These are phyloP conservation scores for Heliangelus exortis DNA, from an alignment of 2,797 vertebrate genomes.

Conservation along the genomic window DNA sequence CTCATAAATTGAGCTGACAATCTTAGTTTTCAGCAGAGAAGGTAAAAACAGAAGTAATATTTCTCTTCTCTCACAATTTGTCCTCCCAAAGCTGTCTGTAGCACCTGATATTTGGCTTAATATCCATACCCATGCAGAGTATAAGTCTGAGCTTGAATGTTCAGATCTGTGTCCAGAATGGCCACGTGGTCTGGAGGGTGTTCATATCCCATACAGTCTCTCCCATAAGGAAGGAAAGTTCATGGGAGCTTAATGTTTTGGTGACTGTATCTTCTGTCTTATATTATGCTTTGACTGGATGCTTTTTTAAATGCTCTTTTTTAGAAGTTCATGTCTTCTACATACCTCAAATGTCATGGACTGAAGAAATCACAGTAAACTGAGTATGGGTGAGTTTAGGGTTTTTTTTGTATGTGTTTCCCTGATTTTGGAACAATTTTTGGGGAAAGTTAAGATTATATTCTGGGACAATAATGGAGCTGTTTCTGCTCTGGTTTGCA, in stretches of 20 bases:
- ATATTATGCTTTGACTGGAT: neutral
- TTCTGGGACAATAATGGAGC: neutral
- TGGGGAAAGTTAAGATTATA: neutral
- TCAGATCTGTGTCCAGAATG: neutral
- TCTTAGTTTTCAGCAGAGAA: neutral
- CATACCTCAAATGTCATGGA: neutral
- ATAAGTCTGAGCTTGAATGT: neutral
- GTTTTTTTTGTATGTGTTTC: neutral
- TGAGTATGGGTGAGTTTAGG: neutral
- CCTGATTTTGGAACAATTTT: neutral
- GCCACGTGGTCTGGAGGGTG: neutral
- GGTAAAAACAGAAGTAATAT: neutral
- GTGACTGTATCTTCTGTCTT: neutral
- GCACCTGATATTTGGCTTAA: neutral
- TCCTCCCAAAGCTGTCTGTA: neutral
- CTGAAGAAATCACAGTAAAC: neutral
- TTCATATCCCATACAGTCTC: neutral
- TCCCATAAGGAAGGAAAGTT: constrained; percentile 10
- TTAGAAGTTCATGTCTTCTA: neutral
- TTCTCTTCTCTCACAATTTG: neutral
- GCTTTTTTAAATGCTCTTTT: neutral
- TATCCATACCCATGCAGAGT: neutral
- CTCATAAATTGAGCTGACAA: neutral
- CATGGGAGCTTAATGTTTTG: neutral
- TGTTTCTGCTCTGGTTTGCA: neutral